Percentiles rank a stretch among this genome's conserved stretches.
phyloP scores from a whole-genome alignment of 1,140 invertebrate genomes.

The Scaptodrosophila lebanonensis region DNA sequence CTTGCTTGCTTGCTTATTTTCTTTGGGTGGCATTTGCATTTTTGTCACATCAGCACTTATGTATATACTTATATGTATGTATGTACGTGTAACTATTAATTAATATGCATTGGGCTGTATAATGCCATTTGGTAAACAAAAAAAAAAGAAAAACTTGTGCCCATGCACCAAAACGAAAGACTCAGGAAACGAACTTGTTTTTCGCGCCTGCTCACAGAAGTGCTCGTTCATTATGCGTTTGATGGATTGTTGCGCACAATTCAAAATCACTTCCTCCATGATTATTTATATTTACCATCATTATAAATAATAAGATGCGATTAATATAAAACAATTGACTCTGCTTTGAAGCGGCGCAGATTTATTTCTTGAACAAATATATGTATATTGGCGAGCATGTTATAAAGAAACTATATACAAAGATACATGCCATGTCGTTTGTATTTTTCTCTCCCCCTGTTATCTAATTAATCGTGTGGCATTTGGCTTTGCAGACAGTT shows the following conservation, averaged over 20 bases:
- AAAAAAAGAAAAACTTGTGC: constrained; percentile 47
- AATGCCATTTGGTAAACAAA: constrained; percentile 20
- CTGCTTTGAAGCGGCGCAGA: constrained; percentile 5
- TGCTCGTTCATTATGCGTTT: constrained; percentile 18
- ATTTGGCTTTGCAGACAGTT: not conserved
- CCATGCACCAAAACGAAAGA: constrained; percentile 63
- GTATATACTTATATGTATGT: constrained; percentile 4
- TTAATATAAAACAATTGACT: constrained; percentile 20
- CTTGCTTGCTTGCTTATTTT: constrained; percentile 56
- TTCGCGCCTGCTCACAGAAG: not conserved
- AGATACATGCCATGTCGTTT: no score
- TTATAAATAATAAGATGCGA: constrained; percentile 14
- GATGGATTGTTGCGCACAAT: constrained; percentile 47
- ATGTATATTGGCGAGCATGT: no score
- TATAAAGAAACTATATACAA: no score
- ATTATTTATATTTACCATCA: constrained; percentile 24
- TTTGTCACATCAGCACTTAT: constrained; percentile 30
- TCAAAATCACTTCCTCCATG: constrained; percentile 55
- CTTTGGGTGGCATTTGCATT: constrained; percentile 59
- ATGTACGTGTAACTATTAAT: no score
- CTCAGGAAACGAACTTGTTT: constrained; percentile 64
- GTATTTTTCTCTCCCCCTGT: no score
- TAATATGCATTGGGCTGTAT: no score
- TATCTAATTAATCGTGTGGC: constrained; percentile 19
- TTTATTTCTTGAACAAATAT: no score